Base-by-base conservation (phyloP, 2,888 invertebrate species). In the Myathropa florea region DNA sequence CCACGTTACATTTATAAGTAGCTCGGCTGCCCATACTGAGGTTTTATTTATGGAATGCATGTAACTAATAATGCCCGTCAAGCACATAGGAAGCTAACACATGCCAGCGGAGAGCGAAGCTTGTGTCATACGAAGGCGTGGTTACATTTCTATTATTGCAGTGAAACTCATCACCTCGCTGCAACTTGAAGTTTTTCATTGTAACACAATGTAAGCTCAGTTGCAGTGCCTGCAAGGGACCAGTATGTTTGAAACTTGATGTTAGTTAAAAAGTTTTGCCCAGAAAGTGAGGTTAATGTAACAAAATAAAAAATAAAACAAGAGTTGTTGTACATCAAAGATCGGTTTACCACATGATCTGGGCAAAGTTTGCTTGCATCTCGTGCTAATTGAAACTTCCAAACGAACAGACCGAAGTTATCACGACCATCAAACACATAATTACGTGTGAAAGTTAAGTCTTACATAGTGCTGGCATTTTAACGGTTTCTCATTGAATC, bases 41-140 rank as follows among this genome's bases (percentile, higher is more conserved):
- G 30, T 26, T 46, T 59, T 59, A 46, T 79, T 65, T 59, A 72
- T 65, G 65, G 72, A 79, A 64, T 72, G 71, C 28, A 65, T 30
- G 18, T 64, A 46, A 59, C 61, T 59, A 64, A 79, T 71, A 64
- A 63, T 55, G 64, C 30, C 23, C 65, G 36, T n/a, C 14, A 18
- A 18, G 59, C 21, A 60, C 46, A 79, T 60, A 65, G 71, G 79
- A 79, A 72, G 60, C 61, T 55, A 33, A 18, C 18, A 21, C 46
- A 46, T 6, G 39, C 39, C n/a, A 39, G 39, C n/a, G 4, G 6
- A 33, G 33, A 33, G n/a, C 46, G n/a, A n/a, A 46, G 46, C n/a
- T 39, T 39, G 39, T n/a, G n/a, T 39, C 39, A 39, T 39, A 18
- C 46, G 18, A 46, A 46, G 46, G 46, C 46, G 46, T 18, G 18